Base-by-base conservation (phyloP, 2,797 vertebrate genomes). In the Dermochelys coriacea region DNA sequence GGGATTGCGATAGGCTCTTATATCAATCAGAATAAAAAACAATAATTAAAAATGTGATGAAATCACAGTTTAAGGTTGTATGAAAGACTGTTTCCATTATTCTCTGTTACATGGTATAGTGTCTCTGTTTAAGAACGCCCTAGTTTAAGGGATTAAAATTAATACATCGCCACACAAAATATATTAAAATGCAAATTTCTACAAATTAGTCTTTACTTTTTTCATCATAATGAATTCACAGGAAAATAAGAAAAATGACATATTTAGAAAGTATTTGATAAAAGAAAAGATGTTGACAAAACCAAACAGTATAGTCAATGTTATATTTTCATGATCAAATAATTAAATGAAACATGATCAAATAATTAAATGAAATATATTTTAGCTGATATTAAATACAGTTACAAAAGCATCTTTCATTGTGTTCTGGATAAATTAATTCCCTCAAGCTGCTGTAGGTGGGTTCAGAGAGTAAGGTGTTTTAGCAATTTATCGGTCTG, bases 361-460 rank as follows among this genome's bases (percentile, higher is more conserved):
- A 85, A 92, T 80, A n/a, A 45, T 59, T 84, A 71, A 91, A 90
- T 59, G 59, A 92, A 86, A 95, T 74, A 52, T 84, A 31, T 27
- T 87, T 93, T 89, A 84, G 1, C 1, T 34, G n/a, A 15, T 23
- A 89, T 54, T 87, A 59, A 89, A 80, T n/a, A 49, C 21, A 29
- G n/a, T 15, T 80, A 83, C 77, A 91, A 88, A 86, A 16, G 27
- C 1, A 68, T 78, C 74, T 83, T 27, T 93, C n/a, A 34, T 85
- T 94, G 82, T 84, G 31, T 37, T 71, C 57, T 84, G 45, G n/a
- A 77, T 80, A 90, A 93, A 91, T 86, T 89, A 90, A 93, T 83
- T 97, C 92, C 61, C 87, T 83, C 47, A 94, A 91, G 86, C 27
- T 85, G 61, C 74, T 77, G 2, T 71, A 89, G 93, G 85, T 34